These are phyloP conservation scores for Cheilosia pagana DNA, from an alignment of 2,888 invertebrate species.

Conservation along the genomic window DNA sequence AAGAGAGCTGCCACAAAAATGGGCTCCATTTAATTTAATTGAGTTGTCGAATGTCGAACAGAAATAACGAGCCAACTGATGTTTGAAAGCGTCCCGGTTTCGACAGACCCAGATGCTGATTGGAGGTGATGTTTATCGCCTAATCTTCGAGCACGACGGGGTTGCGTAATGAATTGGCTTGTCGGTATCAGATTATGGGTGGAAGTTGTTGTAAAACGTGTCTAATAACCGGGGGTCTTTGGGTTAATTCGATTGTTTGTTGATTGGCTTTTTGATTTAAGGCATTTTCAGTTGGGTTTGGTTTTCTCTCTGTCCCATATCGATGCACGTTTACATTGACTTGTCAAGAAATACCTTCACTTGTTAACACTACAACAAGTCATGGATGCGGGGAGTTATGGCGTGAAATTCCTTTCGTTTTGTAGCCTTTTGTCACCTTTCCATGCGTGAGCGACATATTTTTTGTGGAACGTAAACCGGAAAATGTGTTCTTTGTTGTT, in stretches of 20 bases:
- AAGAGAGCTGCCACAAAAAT: constrained; percentile 36
- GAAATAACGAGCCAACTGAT: constrained; percentile 42
- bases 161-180: constrained; percentile 54
- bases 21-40: constrained; percentile 48
- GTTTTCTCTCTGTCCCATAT: neutral
- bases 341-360: constrained; percentile 24
- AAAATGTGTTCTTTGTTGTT: neutral
- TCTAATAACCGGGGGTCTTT: constrained; percentile 29
- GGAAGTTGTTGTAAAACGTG: constrained; percentile 52
- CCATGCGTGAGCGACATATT: constrained; percentile 7
- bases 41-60: constrained; percentile 46
- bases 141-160: constrained; percentile 54
- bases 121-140: constrained; percentile 62
- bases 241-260: constrained; percentile 48
- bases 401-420: constrained; percentile 53
- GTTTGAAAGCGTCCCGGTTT: constrained; percentile 33
- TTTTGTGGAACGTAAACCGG: constrained; percentile 2
- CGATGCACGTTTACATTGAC: constrained; percentile 10
- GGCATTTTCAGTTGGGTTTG: constrained; percentile 11
- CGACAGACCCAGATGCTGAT: constrained; percentile 53
- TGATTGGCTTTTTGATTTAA: constrained; percentile 46
- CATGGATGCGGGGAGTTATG: constrained; percentile 20
- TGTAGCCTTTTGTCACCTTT: constrained; percentile 63
- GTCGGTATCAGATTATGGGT: constrained; percentile 38
- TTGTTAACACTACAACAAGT: constrained; percentile 52